These are phyloP conservation scores for Semicossyphus pulcher DNA, from an alignment of 2,113 vertebrate species.

Conservation along the genomic window DNA sequence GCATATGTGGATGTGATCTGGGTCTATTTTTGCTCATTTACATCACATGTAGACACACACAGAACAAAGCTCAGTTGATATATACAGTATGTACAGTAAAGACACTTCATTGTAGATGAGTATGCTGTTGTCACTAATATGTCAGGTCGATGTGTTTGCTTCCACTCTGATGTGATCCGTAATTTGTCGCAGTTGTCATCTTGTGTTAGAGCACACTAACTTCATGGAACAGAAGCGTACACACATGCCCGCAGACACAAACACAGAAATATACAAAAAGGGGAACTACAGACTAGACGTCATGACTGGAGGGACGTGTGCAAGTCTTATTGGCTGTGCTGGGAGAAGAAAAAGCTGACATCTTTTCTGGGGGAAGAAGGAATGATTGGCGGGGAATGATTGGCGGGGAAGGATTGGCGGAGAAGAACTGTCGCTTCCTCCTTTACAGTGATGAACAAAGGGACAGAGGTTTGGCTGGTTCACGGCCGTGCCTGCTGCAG, in stretches of 20 bases:
- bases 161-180: constrained; percentile 11
- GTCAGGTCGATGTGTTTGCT: background rate
- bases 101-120: background rate
- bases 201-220: constrained; percentile 21
- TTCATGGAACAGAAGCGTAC: background rate
- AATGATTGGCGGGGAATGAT: no score
- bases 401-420: background rate
- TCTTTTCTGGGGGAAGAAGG: background rate
- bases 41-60: background rate
- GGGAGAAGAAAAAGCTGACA: constrained; percentile 29
- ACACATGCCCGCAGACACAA: background rate
- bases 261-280: background rate
- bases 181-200: constrained; percentile 28
- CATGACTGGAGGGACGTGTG: background rate
- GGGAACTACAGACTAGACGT: background rate
- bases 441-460: constrained; percentile 31
- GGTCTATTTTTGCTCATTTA: constrained; percentile 18
- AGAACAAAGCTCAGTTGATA: background rate
- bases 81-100: background rate
- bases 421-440: constrained; percentile 16
- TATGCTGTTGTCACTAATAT: constrained; percentile 2
- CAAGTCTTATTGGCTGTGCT: background rate
- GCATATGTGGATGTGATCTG: background rate
- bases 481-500: constrained; percentile 27
- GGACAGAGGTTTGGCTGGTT: constrained; percentile 24